Conservation (phyloP, 1,140 invertebrate genomes). For the Eupristina koningsbergeri region DNA sequence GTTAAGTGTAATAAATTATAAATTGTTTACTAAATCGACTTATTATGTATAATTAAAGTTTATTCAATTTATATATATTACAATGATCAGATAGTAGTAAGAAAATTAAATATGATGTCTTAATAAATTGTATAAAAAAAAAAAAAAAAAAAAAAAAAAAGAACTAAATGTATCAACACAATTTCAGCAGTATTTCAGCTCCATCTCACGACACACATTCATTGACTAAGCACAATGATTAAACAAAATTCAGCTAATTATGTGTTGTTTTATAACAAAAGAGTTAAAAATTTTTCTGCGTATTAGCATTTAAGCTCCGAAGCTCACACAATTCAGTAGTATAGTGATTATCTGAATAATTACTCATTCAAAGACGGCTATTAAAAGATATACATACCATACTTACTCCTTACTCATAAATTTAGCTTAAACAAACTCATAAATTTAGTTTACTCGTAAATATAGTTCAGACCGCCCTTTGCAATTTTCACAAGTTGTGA, state of each 20-base stretch:
- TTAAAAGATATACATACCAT: neutral
- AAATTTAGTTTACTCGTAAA: too few species aligned
- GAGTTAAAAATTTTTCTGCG: neutral
- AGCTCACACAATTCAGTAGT: neutral
- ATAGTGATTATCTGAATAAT: neutral
- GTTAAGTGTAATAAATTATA: neutral
- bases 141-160: too few species aligned
- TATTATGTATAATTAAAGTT: constrained; percentile 1
- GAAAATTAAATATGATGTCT: too few species aligned
- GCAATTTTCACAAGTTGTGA: neutral
- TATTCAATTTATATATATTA: neutral
- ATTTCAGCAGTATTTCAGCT: too few species aligned
- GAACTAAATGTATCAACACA: too few species aligned
- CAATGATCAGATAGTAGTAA: neutral
- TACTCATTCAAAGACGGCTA: neutral
- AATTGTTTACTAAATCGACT: neutral
- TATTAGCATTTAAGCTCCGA: neutral
- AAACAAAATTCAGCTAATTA: neutral
- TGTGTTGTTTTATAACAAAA: neutral
- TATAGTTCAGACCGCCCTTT: too few species aligned
- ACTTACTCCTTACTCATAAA: constrained; percentile 1
- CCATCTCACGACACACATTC: too few species aligned
- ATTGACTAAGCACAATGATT: too few species aligned
- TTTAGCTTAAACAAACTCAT: constrained; percentile 2
- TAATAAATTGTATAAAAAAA: too few species aligned